Base-by-base conservation (phyloP, 1,140 invertebrate genomes). In the Eueides isabella region DNA sequence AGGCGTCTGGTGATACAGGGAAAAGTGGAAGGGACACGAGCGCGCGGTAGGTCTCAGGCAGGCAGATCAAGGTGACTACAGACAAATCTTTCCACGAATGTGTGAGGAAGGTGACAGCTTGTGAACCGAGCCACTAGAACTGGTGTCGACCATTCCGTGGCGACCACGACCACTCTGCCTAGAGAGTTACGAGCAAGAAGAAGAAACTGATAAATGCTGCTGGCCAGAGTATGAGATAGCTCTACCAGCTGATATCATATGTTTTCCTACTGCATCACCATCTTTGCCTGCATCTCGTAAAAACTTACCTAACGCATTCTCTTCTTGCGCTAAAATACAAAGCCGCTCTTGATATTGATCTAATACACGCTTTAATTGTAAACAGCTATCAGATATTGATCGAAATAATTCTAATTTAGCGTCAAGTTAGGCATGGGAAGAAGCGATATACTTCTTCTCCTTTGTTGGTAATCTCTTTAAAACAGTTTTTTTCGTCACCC, bases 401-500 rank as follows among this genome's bases (percentile, higher is more conserved):
- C 97, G 97, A 94, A 99, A 99, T 9, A 99, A 94, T 94, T 99
- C 98, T 64, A 99, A 94, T 94, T 99, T 99, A 3, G 99, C 97
- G 94, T 99, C 99, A 4, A 99, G 94, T 86, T 99, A 97, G 7
- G 98, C 96, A 94, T 99, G 99, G 0, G 98, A 99, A 23, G 99
- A 96, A 16, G 99, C 96, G 81, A 99, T 96, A 94, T 98, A 98
- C 76, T 99, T 98, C 91, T 99, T 99, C 94, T 99, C 98, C 94
- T 99, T 99, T 85, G 98, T 98, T 6, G 98, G 98, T 19, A 99
- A 94, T 94, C 99, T 99, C 81, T 97, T 95, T 68, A 98, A 96
- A 30, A 99, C 96, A 64, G 97, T 96, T 93, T 99, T 98, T 88
- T 99, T 99, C 4, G 99, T 99, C 33, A 99, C 97, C 98, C 98